Conservation (phyloP, 2,797 vertebrate genomes). For the Megaceryle alcyon region DNA sequence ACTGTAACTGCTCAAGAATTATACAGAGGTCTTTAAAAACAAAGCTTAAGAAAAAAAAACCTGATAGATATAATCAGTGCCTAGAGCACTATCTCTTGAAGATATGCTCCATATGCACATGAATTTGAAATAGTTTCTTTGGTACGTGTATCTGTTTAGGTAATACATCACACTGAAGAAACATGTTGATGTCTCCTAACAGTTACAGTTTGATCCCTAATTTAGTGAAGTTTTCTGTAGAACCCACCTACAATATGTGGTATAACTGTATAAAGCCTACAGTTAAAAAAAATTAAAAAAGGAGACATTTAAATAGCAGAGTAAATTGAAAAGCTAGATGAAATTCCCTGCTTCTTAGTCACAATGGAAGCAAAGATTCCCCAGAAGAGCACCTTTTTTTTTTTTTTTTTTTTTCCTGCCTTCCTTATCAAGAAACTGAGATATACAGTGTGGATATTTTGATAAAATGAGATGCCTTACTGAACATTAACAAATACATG, state of each 20-base stretch:
- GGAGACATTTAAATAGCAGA: not conserved
- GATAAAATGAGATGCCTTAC: not conserved
- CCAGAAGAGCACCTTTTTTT: not conserved
- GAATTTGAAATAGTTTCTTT: not conserved
- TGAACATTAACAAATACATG: not conserved
- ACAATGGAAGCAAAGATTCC: not conserved
- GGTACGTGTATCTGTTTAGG: not conserved
- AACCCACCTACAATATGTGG: not conserved
- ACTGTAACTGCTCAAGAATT: not conserved
- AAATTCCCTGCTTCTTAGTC: not conserved
- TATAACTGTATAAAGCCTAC: not conserved
- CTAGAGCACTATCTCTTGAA: not conserved
- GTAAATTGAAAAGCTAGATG: not conserved
- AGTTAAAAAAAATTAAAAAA: not conserved
- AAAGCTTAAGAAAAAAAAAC: not conserved
- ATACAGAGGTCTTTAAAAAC: not conserved
- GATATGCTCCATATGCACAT: not conserved
- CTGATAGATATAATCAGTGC: not conserved
- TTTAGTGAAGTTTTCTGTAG: not conserved
- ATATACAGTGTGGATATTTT: not conserved
- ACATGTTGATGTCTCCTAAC: not conserved
- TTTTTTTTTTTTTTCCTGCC: not conserved
- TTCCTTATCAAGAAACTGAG: not conserved
- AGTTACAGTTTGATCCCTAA: not conserved
- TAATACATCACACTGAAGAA: not conserved